Base-by-base conservation (phyloP, 2,797 vertebrate genomes). In the Staurois parvus region DNA sequence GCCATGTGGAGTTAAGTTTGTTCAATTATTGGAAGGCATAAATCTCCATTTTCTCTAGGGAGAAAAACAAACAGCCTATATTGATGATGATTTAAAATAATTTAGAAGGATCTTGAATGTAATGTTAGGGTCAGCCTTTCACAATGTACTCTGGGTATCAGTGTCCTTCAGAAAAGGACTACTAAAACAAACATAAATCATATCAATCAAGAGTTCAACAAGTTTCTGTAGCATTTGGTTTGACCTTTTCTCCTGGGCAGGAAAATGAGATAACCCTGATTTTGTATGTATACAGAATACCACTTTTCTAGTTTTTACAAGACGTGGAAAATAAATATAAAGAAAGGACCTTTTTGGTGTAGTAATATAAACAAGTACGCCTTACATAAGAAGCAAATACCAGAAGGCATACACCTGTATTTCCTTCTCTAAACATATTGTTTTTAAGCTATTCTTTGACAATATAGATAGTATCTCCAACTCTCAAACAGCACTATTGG, bases 211-310 rank as follows among this genome's bases (percentile, higher is more conserved):
- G 48, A 62, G 17, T 79, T 68, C 64, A 67, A 34, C 75, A 76
- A 34, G 11, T 62, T 62, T 76, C 17, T 59, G 6, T 28, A 68
- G 28, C 29, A 34, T 80, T 34, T 80, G n/a, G 28, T 30, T 30
- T 80, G 42, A 70, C 67, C 64, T 70, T 80, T 37, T 73, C 52
- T 64, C 26, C 26, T 19, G 62, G 48, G 29, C 32, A 52, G 4
- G 32, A 30, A 59, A 62, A 81, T 72, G 9, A 72, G 68, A 81
- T 81, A 81, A 81, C 79, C 69, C n/a, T 64, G 32, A 24, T 64
- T 64, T 40, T 64, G 48, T 59, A 11, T 75, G 28, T 72, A 62
- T 59, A 81, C 21, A 62, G 32, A 76, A 48, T 66, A 67, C 10
- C 40, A 74, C 59, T 75, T 24, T 15, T 67, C 24, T 26, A 64